Percentiles rank a stretch among this genome's conserved stretches.
phyloP scores from a whole-genome alignment of 2,797 vertebrate species.

The Mus minutoides region DNA sequence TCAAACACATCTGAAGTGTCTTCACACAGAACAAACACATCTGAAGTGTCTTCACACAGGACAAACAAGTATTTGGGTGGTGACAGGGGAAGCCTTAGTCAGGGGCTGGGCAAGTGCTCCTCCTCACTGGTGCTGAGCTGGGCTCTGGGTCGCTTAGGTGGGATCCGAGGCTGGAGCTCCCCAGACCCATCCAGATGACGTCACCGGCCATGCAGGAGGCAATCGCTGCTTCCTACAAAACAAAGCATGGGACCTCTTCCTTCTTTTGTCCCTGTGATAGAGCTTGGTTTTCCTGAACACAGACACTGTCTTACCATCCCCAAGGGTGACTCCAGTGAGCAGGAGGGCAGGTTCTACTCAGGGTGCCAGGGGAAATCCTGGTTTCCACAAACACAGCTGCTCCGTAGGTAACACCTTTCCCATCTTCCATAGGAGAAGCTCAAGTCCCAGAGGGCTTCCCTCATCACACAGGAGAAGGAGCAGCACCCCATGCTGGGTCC shows the following conservation, averaged over 20 bases:
- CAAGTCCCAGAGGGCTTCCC: not conserved
- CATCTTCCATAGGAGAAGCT: not conserved
- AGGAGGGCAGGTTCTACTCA: not conserved
- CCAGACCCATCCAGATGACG: not conserved
- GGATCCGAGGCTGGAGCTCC: not conserved
- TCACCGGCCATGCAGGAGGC: not conserved
- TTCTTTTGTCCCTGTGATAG: not conserved
- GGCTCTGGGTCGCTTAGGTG: not conserved
- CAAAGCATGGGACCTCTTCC: not conserved
- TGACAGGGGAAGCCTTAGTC: no score
- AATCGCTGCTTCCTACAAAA: not conserved
- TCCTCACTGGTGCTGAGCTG: not conserved
- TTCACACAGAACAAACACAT: not conserved
- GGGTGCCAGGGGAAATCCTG: not conserved
- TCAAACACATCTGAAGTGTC: not conserved
- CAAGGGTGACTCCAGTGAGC: not conserved
- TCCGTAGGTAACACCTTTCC: not conserved
- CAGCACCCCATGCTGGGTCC: not conserved
- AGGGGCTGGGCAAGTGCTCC: not conserved
- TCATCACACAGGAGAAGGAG: rapidly evolving
- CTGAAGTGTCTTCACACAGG: no score
- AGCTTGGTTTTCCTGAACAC: not conserved
- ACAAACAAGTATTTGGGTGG: no score
- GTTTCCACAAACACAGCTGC: not conserved
- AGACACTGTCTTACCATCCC: not conserved